Conservation (phyloP, 2,888 invertebrate genomes). For the Scaptomyza tumidula region DNA sequence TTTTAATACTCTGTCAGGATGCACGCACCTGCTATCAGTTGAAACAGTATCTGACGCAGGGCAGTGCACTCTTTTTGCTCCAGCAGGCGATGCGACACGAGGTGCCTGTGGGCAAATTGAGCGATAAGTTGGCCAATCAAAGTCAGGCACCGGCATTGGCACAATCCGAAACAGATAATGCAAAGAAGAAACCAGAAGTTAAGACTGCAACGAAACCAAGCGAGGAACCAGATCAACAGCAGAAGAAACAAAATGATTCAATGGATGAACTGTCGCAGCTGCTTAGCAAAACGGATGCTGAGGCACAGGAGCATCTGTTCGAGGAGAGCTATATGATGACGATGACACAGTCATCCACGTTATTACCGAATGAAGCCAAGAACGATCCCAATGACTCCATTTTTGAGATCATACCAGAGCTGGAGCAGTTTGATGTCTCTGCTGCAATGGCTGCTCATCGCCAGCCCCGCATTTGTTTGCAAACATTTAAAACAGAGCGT, state of each 20-base stretch:
- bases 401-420: slow-evolving; percentile 89
- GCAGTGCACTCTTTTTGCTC: slow-evolving; percentile 88
- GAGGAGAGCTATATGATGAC: slow-evolving; percentile 89
- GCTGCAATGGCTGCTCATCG: slow-evolving; percentile 86
- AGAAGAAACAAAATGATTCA: neutral
- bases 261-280: slow-evolving; percentile 79
- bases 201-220: neutral
- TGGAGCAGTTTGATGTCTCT: slow-evolving; percentile 89
- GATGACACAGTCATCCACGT: slow-evolving; percentile 86
- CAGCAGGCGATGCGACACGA: slow-evolving; percentile 87
- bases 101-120: slow-evolving; percentile 86
- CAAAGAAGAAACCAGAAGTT: slow-evolving; percentile 1
- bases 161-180: slow-evolving; percentile 34
- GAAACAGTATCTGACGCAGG: slow-evolving; percentile 88
- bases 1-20: slow-evolving; percentile 94
- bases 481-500: slow-evolving; percentile 90
- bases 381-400: slow-evolving; percentile 70
- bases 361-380: neutral
- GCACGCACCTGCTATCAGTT: slow-evolving; percentile 92
- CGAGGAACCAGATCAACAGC: neutral
- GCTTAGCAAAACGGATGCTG: slow-evolving; percentile 71
- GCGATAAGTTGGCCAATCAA: slow-evolving; percentile 85
- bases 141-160: slow-evolving; percentile 52
- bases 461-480: slow-evolving; percentile 90
- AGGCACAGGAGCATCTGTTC: slow-evolving; percentile 86